Base-by-base conservation (phyloP, 2,113 vertebrate species). In the Petromus typicus region DNA sequence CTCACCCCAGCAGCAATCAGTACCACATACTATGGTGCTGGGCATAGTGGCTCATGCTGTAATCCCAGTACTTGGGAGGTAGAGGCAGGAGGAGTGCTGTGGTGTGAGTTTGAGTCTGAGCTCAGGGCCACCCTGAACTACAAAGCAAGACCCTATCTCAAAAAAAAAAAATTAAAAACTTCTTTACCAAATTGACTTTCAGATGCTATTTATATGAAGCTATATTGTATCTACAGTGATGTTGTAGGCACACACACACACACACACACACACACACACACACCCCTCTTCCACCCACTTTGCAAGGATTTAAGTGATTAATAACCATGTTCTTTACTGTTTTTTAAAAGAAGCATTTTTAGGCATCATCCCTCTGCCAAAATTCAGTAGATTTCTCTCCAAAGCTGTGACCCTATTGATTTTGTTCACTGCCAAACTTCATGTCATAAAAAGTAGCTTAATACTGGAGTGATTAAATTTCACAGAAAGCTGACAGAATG, bases 381-480 rank as follows among this genome's bases (percentile, higher is more conserved):
- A 66, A 78, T 91, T 86, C 75, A 86, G n/a, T 17, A 8, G 78
- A 96, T 90, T 97, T 43, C 27, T 85, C 25, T 91, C 75, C 37
- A 82, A 90, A 97, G 59, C 59, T 32, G 32, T 13, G 95, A 64
- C 34, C 93, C 59, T 96, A 80, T 88, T 94, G 93, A 95, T 96
- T 96, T 84, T 93, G 0, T 48, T 97, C 96, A 13, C 45, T 95
- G 56, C 95, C 97, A 98, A 96, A 80, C 67, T 98, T 97, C 88
- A 94, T 67, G 80, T 96, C 14, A 20, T 30, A 95, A 96, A 97
- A 96, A 94, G 59, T 37, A 93, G 95, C 96, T 86, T 95, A 92
- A 96, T 96, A 93, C 63, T 91, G 73, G 69, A 94, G 86, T 97
- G 95, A 97, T 97, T 98, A 96, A 84, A 94, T 97, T 96, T 90